These are phyloP conservation scores for Thecocarcelia acutangulata DNA, from an alignment of 2,888 invertebrate genomes.

Conservation along the genomic window DNA sequence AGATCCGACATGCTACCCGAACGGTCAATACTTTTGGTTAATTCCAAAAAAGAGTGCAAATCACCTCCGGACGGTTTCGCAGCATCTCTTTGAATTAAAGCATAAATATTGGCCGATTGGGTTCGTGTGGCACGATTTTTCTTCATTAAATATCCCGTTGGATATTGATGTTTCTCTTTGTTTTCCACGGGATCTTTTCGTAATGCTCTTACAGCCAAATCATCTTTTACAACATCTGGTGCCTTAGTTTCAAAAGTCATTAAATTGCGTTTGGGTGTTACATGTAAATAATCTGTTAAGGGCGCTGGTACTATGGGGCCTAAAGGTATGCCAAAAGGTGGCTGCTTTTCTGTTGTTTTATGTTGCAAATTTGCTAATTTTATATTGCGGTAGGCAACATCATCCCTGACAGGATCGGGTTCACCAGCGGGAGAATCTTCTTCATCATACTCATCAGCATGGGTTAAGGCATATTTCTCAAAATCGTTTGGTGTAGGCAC, in stretches of 20 bases:
- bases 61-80: slow-evolving; percentile 81
- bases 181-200: slow-evolving; percentile 87
- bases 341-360: slow-evolving; percentile 90
- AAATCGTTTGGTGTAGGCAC: slow-evolving; percentile 78
- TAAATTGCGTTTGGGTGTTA: slow-evolving; percentile 83
- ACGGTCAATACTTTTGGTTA: slow-evolving; percentile 83
- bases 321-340: slow-evolving; percentile 94
- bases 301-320: slow-evolving; percentile 91
- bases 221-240: slow-evolving; percentile 93
- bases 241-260: slow-evolving; percentile 75
- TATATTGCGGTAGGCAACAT: slow-evolving; percentile 91
- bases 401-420: slow-evolving; percentile 91
- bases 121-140: slow-evolving; percentile 92
- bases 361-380: slow-evolving; percentile 88
- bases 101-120: slow-evolving; percentile 91
- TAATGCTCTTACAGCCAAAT: slow-evolving; percentile 91
- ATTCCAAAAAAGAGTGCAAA: slow-evolving; percentile 84
- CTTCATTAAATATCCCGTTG: slow-evolving; percentile 83
- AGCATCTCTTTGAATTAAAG: slow-evolving; percentile 86
- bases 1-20: slow-evolving; percentile 85
- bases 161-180: slow-evolving; percentile 75
- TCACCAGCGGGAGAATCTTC: slow-evolving; percentile 84
- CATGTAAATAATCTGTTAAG: slow-evolving; percentile 92
- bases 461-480: slow-evolving; percentile 82
- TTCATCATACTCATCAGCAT: slow-evolving; percentile 84